Base-by-base conservation (phyloP, 2,797 vertebrate species). In the Sebastes aleutianus region DNA sequence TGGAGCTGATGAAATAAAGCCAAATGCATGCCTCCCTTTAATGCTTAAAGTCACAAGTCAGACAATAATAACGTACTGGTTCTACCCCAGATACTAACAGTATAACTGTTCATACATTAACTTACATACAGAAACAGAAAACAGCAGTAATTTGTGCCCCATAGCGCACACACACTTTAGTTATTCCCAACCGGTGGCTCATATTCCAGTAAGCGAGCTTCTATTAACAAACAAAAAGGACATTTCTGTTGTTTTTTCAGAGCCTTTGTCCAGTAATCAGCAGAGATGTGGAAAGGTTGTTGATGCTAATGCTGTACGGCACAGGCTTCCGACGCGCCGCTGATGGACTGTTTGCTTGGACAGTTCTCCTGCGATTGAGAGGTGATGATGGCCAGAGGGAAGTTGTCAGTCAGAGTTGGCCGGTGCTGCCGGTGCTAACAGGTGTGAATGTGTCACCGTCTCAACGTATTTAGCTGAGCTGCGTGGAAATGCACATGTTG, bases 281-380 rank as follows among this genome's bases (percentile, higher is more conserved):
- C 59, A 57, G 78, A 78, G 73, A 84, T 71, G 80, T 83, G 82
- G 83, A 88, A 76, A 83, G 82, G 57, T 76, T 90, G 91, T 92
- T 91, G 88, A 93, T 86, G 70, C 83, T 85, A 84, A 89, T 77
- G 82, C 70, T 36, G 71, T 74, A 63, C 58, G 74, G 77, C 85
- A 39, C 74, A 83, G 82, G 59, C 77, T 85, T 92, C 87, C 62
- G 83, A 78, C 80, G 69, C n/a, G 36, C 88, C 11, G 92, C 85
- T 94, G 93, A 94, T 79, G 83, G 91, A 92, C 89, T 92, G 89
- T 95, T 95, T 95, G 93, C 94, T 94, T 95, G 92, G 89, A 93
- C 89, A 85, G 84, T 73, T 87, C 84, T 85, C 36, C 80, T 79
- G 82, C 81, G 84, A 93, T 89, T 81, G 90, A 92, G 89, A 91